These are phyloP conservation scores for Sphyrna mokarran DNA, from an alignment of 2,113 vertebrate species.

Conservation along the genomic window DNA sequence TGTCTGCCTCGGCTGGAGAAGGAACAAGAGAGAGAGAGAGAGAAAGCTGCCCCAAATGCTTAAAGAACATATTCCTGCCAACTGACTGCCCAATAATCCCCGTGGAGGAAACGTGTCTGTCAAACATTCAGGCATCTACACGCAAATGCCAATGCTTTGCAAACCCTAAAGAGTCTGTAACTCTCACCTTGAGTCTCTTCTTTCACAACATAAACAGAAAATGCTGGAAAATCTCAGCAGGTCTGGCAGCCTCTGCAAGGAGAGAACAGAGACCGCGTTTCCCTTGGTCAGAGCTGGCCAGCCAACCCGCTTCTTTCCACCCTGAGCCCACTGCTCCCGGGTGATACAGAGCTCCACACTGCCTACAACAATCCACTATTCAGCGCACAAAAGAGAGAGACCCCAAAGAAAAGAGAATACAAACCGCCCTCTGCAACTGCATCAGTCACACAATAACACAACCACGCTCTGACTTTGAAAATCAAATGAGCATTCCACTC, in stretches of 20 bases:
- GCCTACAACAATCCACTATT: not conserved
- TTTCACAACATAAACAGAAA: too few relatives aligned
- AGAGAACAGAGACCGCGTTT: too few relatives aligned
- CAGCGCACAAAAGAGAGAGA: not conserved
- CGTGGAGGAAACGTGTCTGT: not conserved
- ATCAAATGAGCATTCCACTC: not conserved
- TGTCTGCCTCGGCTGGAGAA: not conserved
- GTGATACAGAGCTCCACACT: not conserved
- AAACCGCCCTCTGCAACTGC: not conserved
- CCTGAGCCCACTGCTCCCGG: not conserved
- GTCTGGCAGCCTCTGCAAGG: not conserved
- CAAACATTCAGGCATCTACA: not conserved
- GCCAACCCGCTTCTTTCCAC: not conserved
- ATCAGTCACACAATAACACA: not conserved
- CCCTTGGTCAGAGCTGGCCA: too few relatives aligned
- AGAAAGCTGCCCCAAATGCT: not conserved
- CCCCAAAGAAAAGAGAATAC: not conserved
- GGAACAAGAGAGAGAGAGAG: not conserved
- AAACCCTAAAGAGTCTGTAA: too few relatives aligned
- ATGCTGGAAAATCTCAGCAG: too few relatives aligned
- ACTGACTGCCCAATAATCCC: not conserved
- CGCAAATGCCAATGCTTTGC: not conserved
- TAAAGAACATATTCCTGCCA: not conserved
- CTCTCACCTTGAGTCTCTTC: too few relatives aligned
- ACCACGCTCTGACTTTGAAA: constrained; percentile 2